Evolutionary conservation across 2,797 vertebrate genomes (phyloP).

Genomic region (Nannoperca obscura): DNA sequence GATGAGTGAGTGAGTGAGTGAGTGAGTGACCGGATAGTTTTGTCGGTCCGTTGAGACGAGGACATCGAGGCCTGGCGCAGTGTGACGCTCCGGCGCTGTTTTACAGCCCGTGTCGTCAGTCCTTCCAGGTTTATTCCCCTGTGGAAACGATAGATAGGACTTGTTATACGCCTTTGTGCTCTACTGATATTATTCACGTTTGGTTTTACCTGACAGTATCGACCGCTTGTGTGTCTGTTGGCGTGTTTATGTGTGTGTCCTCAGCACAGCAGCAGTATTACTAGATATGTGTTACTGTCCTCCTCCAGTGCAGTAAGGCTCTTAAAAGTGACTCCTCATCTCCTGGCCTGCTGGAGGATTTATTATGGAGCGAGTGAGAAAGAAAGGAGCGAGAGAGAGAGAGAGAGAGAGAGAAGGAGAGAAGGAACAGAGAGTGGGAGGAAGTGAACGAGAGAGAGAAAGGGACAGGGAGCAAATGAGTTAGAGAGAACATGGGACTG

Average conservation of each 20-base stretch:
- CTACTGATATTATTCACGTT: conserved; percentile 61
- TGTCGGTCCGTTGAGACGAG: conserved; percentile 32
- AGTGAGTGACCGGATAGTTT: conserved; percentile 10
- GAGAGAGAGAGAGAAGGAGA: conserved; percentile 22
- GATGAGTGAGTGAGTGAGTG: neutral
- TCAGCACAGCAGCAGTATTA: conserved; percentile 1
- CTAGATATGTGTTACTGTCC: conserved; percentile 73
- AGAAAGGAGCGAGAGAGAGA: conserved; percentile 26
- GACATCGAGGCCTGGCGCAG: conserved; percentile 39
- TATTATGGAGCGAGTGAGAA: conserved; percentile 68
- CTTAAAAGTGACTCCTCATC: conserved; percentile 76
- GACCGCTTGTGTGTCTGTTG: conserved; percentile 39
- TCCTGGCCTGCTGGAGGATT: conserved; percentile 71
- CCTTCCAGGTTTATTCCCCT: conserved; percentile 62
- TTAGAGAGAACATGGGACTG: conserved; percentile 58
- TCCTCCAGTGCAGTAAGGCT: conserved; percentile 69
- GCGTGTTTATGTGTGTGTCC: conserved; percentile 6
- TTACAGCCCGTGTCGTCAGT: conserved; percentile 57
- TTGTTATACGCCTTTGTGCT: conserved; percentile 60
- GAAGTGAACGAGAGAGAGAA: conserved; percentile 37
- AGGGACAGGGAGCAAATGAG: conserved; percentile 60
- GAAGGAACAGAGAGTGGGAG: conserved; percentile 60
- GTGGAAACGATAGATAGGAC: conserved; percentile 58
- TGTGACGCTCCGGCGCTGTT: conserved; percentile 37
- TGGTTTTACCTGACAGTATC: conserved; percentile 60